phyloP scores from a whole-genome alignment of 1,140 invertebrate genomes.

The Vanessa atalanta region DNA sequence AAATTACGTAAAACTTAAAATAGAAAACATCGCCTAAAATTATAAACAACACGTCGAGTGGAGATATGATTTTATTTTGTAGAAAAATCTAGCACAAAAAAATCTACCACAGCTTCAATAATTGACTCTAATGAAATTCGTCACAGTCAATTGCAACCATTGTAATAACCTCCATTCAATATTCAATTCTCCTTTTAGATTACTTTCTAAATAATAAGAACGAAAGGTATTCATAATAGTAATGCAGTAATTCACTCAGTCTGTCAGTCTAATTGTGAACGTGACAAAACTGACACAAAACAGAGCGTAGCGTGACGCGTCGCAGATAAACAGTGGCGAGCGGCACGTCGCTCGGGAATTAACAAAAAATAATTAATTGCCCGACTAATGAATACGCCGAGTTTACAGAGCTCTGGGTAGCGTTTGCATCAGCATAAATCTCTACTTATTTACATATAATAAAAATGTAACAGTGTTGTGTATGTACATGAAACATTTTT shows the following conservation, averaged over 20 bases:
- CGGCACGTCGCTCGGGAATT: conserved; percentile 55
- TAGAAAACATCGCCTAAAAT: no score
- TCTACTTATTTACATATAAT: neutral
- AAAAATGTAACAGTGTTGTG: no score
- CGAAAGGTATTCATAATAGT: neutral
- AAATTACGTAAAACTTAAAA: no score
- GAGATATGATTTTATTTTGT: no score
- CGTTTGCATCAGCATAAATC: conserved; percentile 37
- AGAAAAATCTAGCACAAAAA: no score
- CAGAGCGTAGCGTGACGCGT: conserved; percentile 50
- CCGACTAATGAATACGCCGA: conserved; percentile 70
- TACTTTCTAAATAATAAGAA: neutral
- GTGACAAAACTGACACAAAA: conserved; percentile 21
- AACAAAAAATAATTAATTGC: conserved; percentile 78
- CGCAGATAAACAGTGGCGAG: conserved; percentile 60
- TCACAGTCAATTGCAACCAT: no score
- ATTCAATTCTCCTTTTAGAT: no score
- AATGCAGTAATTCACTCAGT: neutral
- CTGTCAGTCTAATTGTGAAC: conserved; percentile 11
- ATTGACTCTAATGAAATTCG: no score
- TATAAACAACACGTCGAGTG: no score
- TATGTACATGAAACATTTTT: no score
- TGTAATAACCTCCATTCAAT: no score
- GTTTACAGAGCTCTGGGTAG: conserved; percentile 49
- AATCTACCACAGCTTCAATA: no score